Evolutionary conservation across 2,113 vertebrate species (phyloP), one percentile per base, ranked within the genome.

Genomic region (Neolamprologus variostigma): DNA sequence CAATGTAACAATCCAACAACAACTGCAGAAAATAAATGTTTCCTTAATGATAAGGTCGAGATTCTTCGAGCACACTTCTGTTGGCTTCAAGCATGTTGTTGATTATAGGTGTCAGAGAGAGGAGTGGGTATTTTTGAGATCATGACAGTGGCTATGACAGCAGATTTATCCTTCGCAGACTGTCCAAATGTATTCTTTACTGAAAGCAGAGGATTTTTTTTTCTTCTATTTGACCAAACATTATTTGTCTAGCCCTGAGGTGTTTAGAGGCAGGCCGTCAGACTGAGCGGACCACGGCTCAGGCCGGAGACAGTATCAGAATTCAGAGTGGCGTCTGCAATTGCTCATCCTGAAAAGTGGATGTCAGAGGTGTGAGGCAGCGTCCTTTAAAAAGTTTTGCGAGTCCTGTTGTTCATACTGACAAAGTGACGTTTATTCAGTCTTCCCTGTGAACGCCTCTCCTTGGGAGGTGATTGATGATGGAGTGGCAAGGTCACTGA

Each of bases 391-490:
- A 87, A 87, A 88, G 79, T 90, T 94, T 86, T 0, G 31, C n/a
- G 6, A 13, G 63, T 89, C 81, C 76, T 8, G 40, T 59, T 61
- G 54, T 80, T 79, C 82, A 50, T 16, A 11, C 50, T 14, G 37
- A 51, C 16, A 45, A 86, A 82, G 68, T 33, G 87, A 55, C 80
- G 45, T 71, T 87, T 87, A 73, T 83, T 92, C 86, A 57, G 85
- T 80, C 80, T 31, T 85, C 57, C 57, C 66, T 5, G 19, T 78
- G 85, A 78, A 23, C 4, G 33, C 3, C 13, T 85, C 90, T 73
- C 59, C 89, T 80, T 59, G 80, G 37, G 83, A 13, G 88, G 81
- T 88, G 94, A 94, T 92, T 86, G 93, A 95, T 94, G 92, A 86
- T 80, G 83, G 76, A 13, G 76, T 81, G 88, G 80, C 82, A 16